Evolutionary conservation across 2,888 invertebrate genomes (phyloP), one percentile per base, ranked within the genome.

Genomic region (Aelia acuminata): DNA sequence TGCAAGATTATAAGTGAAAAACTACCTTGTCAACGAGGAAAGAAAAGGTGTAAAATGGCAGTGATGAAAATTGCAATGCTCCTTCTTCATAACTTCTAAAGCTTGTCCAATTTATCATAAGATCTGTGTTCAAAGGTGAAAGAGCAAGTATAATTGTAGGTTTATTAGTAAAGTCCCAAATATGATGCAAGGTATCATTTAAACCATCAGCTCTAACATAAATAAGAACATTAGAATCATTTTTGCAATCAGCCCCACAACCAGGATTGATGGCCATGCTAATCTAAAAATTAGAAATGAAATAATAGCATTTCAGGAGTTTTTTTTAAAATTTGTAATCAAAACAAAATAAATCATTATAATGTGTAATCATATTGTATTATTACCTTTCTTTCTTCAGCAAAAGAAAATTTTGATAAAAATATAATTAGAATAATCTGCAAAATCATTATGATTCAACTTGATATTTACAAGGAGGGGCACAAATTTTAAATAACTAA

Each of bases 131-230:
- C 0, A 92, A 90, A 0, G 92, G 91, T 0, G 94, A 94, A 0
- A 94, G 91, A 0, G 94, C 93, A 49, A 94, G 92, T 26, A 95
- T 92, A 47, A 95, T 91, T 0, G 94, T 94, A 0, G 95, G 95
- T 75, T 93, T 92, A 7, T 94, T 93, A 5, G 94, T 93, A 90
- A 95, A 95, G 92, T 95, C 95, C 94, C 95, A 95, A 84, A 96
- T 90, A 91, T 95, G 95, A 91, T 96, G 95, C 0, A 95, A 91
- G 0, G 93, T 93, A 91, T 96, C 95, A 84, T 93, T 92, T 1
- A 92, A 89, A 0, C 95, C 94, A 39, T 93, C 93, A 0, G 95
- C 95, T 91, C 92, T 92, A 15, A 94, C 92, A 91, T 95, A 94
- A 7, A 94, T 90, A 0, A 94, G 91, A 3, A 88, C 48, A 31